These are phyloP conservation scores for Andrena flavipes DNA, from an alignment of 2,888 invertebrate species.

Conservation along the genomic window DNA sequence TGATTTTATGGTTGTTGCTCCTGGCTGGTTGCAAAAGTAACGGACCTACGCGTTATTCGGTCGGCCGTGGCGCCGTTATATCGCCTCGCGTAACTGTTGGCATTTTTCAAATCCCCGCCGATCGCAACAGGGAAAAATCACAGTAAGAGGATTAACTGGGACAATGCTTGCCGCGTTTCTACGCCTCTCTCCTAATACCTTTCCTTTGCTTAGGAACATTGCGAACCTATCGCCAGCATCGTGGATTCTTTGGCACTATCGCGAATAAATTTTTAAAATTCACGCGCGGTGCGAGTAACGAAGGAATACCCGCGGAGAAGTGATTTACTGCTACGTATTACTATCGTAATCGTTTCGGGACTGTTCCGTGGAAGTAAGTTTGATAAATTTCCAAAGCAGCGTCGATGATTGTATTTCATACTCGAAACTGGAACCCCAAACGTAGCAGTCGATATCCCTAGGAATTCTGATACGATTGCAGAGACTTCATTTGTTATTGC, in stretches of 20 bases:
- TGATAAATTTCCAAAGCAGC: no score
- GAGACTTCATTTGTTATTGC: neutral
- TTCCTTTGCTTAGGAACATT: neutral
- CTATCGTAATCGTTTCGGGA: no score
- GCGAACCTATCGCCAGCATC: neutral
- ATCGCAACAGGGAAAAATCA: conserved; percentile 31
- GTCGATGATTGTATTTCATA: no score
- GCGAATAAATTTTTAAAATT: neutral
- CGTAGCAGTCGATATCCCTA: no score
- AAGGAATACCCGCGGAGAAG: no score
- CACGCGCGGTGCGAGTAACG: no score
- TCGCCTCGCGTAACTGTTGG: conserved; percentile 57
- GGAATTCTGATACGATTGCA: neutral
- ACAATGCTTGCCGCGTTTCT: neutral
- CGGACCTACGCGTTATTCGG: conserved; percentile 61
- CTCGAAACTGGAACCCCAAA: no score
- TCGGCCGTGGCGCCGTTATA: conserved; percentile 63
- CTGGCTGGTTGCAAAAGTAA: conserved; percentile 52
- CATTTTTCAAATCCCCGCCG: conserved; percentile 49
- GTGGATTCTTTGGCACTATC: neutral
- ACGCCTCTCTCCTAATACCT: neutral
- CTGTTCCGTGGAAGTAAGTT: no score
- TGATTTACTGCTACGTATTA: no score
- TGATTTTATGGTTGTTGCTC: conserved; percentile 41
- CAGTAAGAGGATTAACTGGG: conserved; percentile 28